phyloP scores from a whole-genome alignment of 2,888 invertebrate species.

The Drosophila quinaria region DNA sequence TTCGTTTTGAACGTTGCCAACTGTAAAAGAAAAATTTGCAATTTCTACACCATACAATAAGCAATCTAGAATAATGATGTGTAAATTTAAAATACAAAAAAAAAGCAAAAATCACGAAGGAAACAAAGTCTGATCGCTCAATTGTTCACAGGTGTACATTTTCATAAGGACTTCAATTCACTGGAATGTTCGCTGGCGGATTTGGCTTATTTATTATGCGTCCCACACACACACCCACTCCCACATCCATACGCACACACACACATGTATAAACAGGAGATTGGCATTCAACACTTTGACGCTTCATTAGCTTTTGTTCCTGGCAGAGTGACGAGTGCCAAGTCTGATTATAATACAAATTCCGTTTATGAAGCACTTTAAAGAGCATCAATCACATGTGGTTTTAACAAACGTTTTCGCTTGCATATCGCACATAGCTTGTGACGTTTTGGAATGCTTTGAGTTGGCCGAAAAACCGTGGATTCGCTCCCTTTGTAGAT shows the following conservation, averaged over 20 bases:
- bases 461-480: no score
- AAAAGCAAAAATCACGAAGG: slow-evolving; percentile 30
- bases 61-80: slow-evolving; percentile 31
- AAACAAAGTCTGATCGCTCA: slow-evolving; percentile 59
- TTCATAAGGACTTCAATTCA: slow-evolving; percentile 23
- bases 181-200: slow-evolving; percentile 32
- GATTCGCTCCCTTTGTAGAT: no score
- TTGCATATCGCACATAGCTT: slow-evolving; percentile 1
- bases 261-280: slow-evolving; percentile 7
- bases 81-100: slow-evolving; percentile 31
- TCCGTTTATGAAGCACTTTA: slow-evolving; percentile 21
- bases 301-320: slow-evolving; percentile 62
- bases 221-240: slow-evolving; percentile 15
- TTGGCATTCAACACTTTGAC: slow-evolving; percentile 71
- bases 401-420: slow-evolving; percentile 9
- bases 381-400: neutral
- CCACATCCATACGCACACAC: neutral
- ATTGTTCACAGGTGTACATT: slow-evolving; percentile 54
- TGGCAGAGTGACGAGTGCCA: slow-evolving; percentile 21
- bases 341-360: slow-evolving; percentile 52
- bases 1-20: slow-evolving; percentile 4
- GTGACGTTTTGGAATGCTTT: no score
- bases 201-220: slow-evolving; percentile 60
- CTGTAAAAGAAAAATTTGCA: slow-evolving; percentile 15
- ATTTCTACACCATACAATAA: slow-evolving; percentile 9